Conservation (phyloP, 2,113 vertebrate species). For the Anarhynchus alexandrinus region DNA sequence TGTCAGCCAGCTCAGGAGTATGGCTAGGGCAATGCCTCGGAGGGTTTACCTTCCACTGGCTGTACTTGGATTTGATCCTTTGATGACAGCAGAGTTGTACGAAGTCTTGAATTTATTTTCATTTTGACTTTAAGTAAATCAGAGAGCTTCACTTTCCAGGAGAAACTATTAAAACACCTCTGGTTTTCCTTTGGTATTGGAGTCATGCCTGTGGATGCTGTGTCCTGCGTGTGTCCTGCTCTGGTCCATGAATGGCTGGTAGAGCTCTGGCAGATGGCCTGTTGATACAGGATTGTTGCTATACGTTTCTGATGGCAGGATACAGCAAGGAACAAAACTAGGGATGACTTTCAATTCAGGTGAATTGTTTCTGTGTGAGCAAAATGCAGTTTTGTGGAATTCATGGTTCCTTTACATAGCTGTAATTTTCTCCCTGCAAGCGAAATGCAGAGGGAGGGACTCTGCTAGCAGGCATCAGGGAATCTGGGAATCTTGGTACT, state of each 20-base stretch:
- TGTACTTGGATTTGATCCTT: not conserved
- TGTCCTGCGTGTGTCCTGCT: not conserved
- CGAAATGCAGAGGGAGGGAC: not conserved
- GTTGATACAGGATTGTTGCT: not conserved
- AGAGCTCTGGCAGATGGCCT: not conserved
- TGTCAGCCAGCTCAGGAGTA: not conserved
- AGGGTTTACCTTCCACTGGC: not conserved
- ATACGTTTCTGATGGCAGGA: not conserved
- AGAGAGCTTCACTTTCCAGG: not conserved
- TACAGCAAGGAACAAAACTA: not conserved
- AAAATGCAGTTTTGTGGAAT: not conserved
- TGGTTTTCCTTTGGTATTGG: not conserved
- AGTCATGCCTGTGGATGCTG: not conserved
- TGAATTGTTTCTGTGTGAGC: not conserved
- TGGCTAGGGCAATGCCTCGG: rapidly evolving
- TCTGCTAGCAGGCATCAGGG: not conserved
- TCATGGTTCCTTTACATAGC: not conserved
- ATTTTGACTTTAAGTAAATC: not conserved
- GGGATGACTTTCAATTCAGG: not conserved
- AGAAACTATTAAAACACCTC: not conserved
- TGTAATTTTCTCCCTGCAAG: not conserved
- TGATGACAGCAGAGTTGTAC: not conserved
- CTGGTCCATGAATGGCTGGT: not conserved
- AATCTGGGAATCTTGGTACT: not conserved
- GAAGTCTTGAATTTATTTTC: not conserved